Evolutionary conservation across 2,113 vertebrate genomes (phyloP).

Genomic region (Neogale vison): DNA sequence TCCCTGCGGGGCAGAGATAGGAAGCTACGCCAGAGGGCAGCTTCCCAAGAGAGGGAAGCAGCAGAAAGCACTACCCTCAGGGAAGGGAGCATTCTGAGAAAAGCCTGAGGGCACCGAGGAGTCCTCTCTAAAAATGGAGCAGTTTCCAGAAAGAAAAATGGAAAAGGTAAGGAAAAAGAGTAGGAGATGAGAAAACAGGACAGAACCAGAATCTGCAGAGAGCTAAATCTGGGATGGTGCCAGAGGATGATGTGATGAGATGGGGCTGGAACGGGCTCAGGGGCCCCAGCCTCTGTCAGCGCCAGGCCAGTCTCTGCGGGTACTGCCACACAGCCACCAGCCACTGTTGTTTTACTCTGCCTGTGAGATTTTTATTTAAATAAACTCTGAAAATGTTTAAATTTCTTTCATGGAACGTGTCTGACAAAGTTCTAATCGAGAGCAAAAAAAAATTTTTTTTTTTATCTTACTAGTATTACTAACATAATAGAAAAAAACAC

Average conservation of each 20-base stretch:
- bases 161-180: not conserved
- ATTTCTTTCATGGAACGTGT: not conserved
- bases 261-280: not conserved
- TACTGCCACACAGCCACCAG: not conserved
- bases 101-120: not conserved
- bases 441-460: not conserved
- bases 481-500: not conserved
- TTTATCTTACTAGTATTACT: not conserved
- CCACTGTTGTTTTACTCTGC: not conserved
- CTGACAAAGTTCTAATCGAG: conserved; percentile 5
- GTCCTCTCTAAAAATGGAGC: not conserved
- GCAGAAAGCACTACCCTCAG: not conserved
- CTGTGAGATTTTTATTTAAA: not conserved
- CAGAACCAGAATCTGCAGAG: not conserved
- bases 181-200: not conserved
- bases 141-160: not conserved
- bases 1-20: not conserved
- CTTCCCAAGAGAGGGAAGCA: not conserved
- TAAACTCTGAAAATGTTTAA: not conserved
- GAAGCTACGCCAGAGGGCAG: not conserved
- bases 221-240: not conserved
- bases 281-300: not conserved
- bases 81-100: not conserved
- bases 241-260: not conserved
- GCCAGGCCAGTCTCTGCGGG: not conserved